Conservation (phyloP, 1,140 invertebrate genomes). For the Formica selysi region DNA sequence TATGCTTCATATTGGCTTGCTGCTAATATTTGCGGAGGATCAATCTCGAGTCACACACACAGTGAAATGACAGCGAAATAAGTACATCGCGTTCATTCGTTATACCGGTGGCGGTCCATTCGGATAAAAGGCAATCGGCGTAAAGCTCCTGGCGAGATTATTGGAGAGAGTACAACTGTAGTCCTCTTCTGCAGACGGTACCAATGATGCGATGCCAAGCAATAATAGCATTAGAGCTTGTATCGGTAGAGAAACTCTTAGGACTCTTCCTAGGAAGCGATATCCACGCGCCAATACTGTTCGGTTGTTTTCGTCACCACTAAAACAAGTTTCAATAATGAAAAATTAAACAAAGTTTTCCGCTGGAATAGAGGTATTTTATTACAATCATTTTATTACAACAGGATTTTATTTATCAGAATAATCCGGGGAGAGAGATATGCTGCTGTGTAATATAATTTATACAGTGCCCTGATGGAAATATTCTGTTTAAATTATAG, state of each 20-base stretch:
- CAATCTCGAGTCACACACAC: neutral
- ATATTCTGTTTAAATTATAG: too few species aligned
- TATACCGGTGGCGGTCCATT: conserved; percentile 96
- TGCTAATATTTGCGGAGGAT: conserved; percentile 1
- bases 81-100: conserved; percentile 63
- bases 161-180: conserved; percentile 94
- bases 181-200: conserved; percentile 94
- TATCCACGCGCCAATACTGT: conserved; percentile 91
- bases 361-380: neutral
- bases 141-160: conserved; percentile 92
- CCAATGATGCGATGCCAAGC: conserved; percentile 94
- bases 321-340: conserved; percentile 78
- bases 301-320: conserved; percentile 85
- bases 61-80: conserved; percentile 39
- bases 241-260: conserved; percentile 96
- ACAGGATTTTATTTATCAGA: conserved; percentile 8
- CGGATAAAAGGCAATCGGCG: conserved; percentile 94
- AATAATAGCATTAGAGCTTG: conserved; percentile 95
- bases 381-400: neutral
- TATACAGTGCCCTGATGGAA: too few species aligned
- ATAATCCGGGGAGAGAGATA: neutral
- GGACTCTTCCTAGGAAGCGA: conserved; percentile 94
- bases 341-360: neutral
- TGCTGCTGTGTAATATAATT: neutral
- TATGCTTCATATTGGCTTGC: conserved; percentile 31